Conservation (phyloP, 2,888 invertebrate genomes). For the Perizoma flavofasciatum region DNA sequence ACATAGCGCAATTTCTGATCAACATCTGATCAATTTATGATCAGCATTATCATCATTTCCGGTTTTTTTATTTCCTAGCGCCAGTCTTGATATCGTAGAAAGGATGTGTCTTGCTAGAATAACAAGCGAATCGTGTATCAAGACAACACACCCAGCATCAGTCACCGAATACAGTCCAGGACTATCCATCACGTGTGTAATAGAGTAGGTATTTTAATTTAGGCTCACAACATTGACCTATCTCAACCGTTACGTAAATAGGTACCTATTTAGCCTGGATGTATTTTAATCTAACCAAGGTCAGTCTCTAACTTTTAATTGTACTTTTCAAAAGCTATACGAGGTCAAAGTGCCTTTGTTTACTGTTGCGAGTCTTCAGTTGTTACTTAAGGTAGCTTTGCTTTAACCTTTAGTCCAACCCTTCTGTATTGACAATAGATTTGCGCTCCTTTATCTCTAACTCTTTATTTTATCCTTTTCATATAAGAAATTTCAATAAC, state of each 20-base stretch:
- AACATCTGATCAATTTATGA: too few relatives aligned
- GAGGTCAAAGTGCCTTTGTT: slow-evolving; percentile 28
- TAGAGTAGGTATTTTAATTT: slow-evolving; percentile 34
- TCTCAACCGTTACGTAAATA: slow-evolving; percentile 42
- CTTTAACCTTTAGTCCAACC: slow-evolving; percentile 15
- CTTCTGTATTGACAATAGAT: slow-evolving; percentile 22
- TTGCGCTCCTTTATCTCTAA: slow-evolving; percentile 16
- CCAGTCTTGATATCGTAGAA: too few relatives aligned
- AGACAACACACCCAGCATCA: slow-evolving; percentile 1
- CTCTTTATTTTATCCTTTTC: slow-evolving; percentile 21
- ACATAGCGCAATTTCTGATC: too few relatives aligned
- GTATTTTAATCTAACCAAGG: slow-evolving; percentile 38
- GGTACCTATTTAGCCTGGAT: slow-evolving; percentile 31
- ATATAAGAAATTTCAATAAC: slow-evolving; percentile 23
- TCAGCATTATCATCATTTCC: too few relatives aligned
- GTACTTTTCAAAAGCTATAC: slow-evolving; percentile 26
- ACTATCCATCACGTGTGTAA: slow-evolving; percentile 9
- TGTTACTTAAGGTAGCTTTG: slow-evolving; percentile 22
- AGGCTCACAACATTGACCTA: slow-evolving; percentile 41
- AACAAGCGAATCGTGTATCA: slow-evolving; percentile 2
- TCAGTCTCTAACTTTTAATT: slow-evolving; percentile 33
- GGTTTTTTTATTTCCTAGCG: too few relatives aligned
- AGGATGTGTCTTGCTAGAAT: background rate
- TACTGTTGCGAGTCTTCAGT: slow-evolving; percentile 18
- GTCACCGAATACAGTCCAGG: slow-evolving; percentile 9